Conservation (phyloP, 2,797 vertebrate species). For the Notoglanidium macrostoma region DNA sequence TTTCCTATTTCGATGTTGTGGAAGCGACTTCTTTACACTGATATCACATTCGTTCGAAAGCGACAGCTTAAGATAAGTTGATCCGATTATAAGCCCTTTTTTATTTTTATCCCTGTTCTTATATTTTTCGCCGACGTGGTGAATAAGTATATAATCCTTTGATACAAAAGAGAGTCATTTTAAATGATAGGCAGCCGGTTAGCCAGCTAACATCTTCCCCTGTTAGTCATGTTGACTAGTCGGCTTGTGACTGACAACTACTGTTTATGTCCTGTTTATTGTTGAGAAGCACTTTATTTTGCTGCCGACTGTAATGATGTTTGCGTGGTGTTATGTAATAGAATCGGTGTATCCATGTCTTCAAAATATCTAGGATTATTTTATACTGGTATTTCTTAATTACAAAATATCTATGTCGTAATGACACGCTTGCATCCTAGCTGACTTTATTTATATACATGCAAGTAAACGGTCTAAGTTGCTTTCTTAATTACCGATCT, state of each 20-base stretch:
- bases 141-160: background rate
- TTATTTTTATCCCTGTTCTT: background rate
- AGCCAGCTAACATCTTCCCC: slow-evolving; percentile 26
- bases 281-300: background rate
- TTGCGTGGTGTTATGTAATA: background rate
- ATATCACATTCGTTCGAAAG: slow-evolving; percentile 44
- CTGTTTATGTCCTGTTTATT: background rate
- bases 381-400: background rate
- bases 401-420: background rate
- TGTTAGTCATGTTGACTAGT: background rate
- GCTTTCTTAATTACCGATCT: too few species aligned
- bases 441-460: background rate
- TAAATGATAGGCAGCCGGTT: background rate
- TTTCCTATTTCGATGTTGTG: slow-evolving; percentile 39
- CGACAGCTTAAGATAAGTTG: background rate
- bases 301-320: background rate
- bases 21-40: slow-evolving; percentile 53
- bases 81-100: background rate
- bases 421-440: background rate
- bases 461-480: background rate
- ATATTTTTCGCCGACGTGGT: background rate
- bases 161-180: background rate
- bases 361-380: too few species aligned
- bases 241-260: background rate
- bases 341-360: background rate